Percentiles rank a stretch among this genome's conserved stretches.
These are phyloP conservation scores for Diprion similis DNA, from an alignment of 1,140 invertebrate genomes.

Conservation along the genomic window DNA sequence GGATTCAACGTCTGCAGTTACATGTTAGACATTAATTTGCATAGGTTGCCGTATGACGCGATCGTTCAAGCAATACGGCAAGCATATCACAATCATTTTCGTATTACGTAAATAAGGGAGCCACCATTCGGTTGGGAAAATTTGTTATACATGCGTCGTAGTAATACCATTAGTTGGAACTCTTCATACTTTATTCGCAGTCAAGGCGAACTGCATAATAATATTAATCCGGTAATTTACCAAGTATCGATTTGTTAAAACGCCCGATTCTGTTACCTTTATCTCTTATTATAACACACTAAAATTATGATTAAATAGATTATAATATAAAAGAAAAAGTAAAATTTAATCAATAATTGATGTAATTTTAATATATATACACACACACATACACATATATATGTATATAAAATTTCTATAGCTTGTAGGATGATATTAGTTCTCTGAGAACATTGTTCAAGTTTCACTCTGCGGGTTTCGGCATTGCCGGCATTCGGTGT, in stretches of 20 bases:
- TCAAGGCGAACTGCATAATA: constrained; percentile 31
- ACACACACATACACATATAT: too few relatives aligned
- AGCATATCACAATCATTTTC: too few relatives aligned
- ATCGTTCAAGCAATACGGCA: too few relatives aligned
- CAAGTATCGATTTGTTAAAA: constrained; percentile 39
- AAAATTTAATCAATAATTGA: constrained; percentile 32
- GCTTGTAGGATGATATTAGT: constrained; percentile 39
- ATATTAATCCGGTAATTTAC: constrained; percentile 26
- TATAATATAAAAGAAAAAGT: constrained; percentile 36
- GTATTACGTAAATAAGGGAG: background rate
- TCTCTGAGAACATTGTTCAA: constrained; percentile 54
- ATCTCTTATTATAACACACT: constrained; percentile 41
- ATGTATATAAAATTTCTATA: constrained; percentile 38
- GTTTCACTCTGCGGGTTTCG: constrained; percentile 42
- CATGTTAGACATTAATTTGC: too few relatives aligned
- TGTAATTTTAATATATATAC: constrained; percentile 48
- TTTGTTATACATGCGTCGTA: constrained; percentile 44
- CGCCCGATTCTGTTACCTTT: constrained; percentile 46
- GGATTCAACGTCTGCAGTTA: too few relatives aligned
- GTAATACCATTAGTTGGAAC: constrained; percentile 34
- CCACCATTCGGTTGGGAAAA: background rate
- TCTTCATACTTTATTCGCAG: constrained; percentile 27
- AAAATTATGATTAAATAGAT: constrained; percentile 48
- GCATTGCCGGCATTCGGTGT: constrained; percentile 31
- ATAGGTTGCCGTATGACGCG: too few relatives aligned